Base-by-base conservation (phyloP, 92 coral and sea anemone species). In the Palythoa heliodiscus region DNA sequence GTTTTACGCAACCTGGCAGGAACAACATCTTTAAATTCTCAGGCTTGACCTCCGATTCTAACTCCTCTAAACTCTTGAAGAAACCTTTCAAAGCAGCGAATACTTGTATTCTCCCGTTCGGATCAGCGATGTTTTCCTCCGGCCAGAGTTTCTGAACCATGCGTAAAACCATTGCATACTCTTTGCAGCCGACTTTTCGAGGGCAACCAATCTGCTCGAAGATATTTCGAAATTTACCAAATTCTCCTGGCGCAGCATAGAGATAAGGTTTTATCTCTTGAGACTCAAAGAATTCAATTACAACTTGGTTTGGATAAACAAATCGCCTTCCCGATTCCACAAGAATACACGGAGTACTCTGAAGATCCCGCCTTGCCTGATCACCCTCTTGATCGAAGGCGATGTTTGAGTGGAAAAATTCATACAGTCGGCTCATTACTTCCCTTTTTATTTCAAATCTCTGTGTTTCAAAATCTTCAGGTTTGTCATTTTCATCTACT, bases 251-350 rank as follows among this genome's bases (percentile, higher is more conserved):
- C 35, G 87, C 15, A 64, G 83, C 70, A 75, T 85, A 94, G 70
- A 94, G 89, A 76, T 89, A 88, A 10, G 98, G 98, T 24, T 76
- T 73, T 77, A 92, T 92, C 86, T 87, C 90, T 19, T 67, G 83
- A 35, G 64, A 29, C 76, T 74, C 85, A 11, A 12, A 73, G 40
- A 90, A 47, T 13, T 94, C 90, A 11, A 88, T 73, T 12, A 87
- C 93, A 1, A 87, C 90, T 76, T 94, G 95, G 25, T 73, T 66
- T 14, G 92, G 92, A 50, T 72, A 70, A 20, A 86, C 89, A 43
- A 89, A 76, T 14, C 87, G 92, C 54, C 54, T 81, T 15, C 96
- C 96, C 12, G 71, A 52, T 55, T 93, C 93, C 60, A 93, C 96
- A 11, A 93, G 64, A 29, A 29, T 29, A 29, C 35, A 29, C 35